A percentile compares a stretch with the other conserved stretches of the same genome.
These are phyloP conservation scores for Chromis chromis DNA, from an alignment of 2,797 vertebrate species.

Conservation along the genomic window DNA sequence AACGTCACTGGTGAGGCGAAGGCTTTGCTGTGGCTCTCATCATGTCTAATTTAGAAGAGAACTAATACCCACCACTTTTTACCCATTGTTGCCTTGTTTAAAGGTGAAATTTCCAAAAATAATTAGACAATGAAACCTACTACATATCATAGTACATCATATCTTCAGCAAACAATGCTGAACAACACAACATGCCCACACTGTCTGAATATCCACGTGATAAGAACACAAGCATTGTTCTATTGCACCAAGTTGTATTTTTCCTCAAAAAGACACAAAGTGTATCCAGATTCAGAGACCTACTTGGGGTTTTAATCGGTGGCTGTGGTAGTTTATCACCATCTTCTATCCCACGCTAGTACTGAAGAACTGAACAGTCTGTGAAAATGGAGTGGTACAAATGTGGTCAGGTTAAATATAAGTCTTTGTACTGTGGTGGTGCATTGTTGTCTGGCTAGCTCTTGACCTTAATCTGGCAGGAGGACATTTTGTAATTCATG, in stretches of 20 bases:
- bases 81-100: conserved; percentile 5
- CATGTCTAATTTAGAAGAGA: neutral
- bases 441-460: neutral
- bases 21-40: conserved; percentile 6
- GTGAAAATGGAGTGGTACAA: conserved; percentile 8
- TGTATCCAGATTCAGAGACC: conserved; percentile 7
- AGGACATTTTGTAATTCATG: conserved; percentile 11
- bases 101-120: conserved; percentile 9
- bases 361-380: conserved; percentile 10
- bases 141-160: neutral
- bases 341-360: conserved; percentile 18
- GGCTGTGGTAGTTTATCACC: conserved; percentile 21
- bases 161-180: neutral
- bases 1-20: no score
- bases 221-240: conserved; percentile 17
- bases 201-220: conserved; percentile 6
- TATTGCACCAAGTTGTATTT: conserved; percentile 13
- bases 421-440: conserved; percentile 19
- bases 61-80: neutral
- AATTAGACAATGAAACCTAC: neutral
- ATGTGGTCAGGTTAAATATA: conserved; percentile 23
- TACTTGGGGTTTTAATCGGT: conserved; percentile 18
- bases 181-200: neutral
- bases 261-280: neutral
- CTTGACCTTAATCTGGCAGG: conserved; percentile 27